phyloP scores from a whole-genome alignment of 2,113 vertebrate species.

The Apaloderma vittatum region DNA sequence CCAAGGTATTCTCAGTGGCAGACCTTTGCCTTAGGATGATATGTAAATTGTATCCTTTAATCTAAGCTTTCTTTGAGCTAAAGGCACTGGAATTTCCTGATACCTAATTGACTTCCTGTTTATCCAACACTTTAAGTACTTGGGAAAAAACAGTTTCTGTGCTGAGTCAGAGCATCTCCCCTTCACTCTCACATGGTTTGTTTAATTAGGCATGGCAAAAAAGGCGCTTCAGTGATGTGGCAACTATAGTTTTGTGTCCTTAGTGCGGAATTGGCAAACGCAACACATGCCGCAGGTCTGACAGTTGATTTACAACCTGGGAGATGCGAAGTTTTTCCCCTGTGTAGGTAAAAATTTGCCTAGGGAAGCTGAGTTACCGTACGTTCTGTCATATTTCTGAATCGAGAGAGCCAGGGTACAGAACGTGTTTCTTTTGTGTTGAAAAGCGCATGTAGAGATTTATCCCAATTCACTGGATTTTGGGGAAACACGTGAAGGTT shows the following conservation, averaged over 20 bases:
- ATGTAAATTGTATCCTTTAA: conserved; percentile 52
- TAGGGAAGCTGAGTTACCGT: not conserved
- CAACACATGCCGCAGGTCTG: not conserved
- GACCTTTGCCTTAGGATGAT: conserved; percentile 46
- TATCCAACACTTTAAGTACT: conserved; percentile 65
- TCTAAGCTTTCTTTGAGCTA: conserved; percentile 60
- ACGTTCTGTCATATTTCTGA: not conserved
- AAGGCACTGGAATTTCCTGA: conserved; percentile 70
- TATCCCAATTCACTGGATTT: not conserved
- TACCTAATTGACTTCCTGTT: conserved; percentile 75
- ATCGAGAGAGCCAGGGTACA: not conserved
- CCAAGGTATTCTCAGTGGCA: conserved; percentile 26
- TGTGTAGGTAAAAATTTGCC: not conserved
- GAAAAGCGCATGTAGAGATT: not conserved
- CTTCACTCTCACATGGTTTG: not conserved
- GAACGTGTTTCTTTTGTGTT: not conserved
- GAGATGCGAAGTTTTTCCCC: not conserved
- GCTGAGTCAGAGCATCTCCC: conserved; percentile 67
- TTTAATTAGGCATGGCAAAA: not conserved
- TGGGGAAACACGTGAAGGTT: not conserved
- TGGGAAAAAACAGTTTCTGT: conserved; percentile 66
- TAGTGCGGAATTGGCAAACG: not conserved
- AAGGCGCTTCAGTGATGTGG: not conserved
- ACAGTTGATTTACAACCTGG: not conserved
- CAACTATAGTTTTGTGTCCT: not conserved